Percentiles rank a stretch among this genome's conserved stretches.
Evolutionary conservation across 2,797 vertebrate species (phyloP).

Genomic region (Streptopelia turtur): DNA sequence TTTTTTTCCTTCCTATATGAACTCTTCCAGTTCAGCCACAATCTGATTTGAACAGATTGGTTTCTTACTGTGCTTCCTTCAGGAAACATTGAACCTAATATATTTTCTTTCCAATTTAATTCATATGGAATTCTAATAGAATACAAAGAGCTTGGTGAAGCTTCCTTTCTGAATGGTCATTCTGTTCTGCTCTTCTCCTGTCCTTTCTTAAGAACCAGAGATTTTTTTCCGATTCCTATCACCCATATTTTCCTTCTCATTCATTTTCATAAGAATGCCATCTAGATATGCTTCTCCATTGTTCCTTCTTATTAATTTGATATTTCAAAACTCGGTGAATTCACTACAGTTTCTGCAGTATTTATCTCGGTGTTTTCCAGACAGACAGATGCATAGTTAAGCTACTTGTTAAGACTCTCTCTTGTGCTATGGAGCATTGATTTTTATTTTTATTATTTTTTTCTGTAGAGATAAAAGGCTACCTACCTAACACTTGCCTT

Average conservation of each 20-base stretch:
- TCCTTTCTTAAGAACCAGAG: not conserved
- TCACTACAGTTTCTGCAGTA: not conserved
- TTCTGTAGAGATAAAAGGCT: not conserved
- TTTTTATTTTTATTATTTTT: not conserved
- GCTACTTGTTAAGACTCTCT: not conserved
- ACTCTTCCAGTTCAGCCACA: not conserved
- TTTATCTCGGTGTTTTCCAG: not conserved
- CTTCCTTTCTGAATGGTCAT: not conserved
- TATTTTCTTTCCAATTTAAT: not conserved
- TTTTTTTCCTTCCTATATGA: not conserved
- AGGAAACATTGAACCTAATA: not conserved
- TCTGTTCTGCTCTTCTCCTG: not conserved
- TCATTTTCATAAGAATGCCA: not conserved
- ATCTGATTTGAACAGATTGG: not conserved
- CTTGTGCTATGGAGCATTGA: rapidly evolving
- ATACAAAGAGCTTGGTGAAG: not conserved
- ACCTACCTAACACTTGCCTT: not conserved
- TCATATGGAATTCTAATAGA: not conserved
- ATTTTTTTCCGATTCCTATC: not conserved
- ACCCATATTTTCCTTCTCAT: not conserved
- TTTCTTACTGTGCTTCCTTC: not conserved
- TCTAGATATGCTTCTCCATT: not conserved
- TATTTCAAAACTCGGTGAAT: not conserved
- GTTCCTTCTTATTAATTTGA: not conserved
- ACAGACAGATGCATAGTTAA: not conserved